Evolutionary conservation across 2,113 vertebrate genomes (phyloP), one percentile per base, ranked within the genome.

Genomic region (Rhea pennata): DNA sequence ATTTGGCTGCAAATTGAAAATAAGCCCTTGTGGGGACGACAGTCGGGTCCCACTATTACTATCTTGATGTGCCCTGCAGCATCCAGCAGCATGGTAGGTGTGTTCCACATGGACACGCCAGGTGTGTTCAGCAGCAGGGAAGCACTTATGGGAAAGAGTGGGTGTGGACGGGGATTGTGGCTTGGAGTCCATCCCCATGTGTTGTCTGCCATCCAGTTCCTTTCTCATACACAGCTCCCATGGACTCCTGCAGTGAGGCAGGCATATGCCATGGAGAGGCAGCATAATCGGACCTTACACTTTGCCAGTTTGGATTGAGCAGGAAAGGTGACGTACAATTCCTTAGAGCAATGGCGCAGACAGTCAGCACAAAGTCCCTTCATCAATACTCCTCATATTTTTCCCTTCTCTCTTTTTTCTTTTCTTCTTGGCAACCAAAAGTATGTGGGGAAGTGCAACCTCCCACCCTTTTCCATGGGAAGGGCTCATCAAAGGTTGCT

Each of bases 21-120:
- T 97, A 97, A 97, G 97, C 97, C 97, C 97, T 97, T 97, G 96
- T 95, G 93, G 97, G 97, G 97, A 97, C 97, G 15, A 93, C 87
- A 74, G 8, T 86, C 7, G 10, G 67, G 96, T 97, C 97, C 97
- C 97, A 94, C 96, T 97, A 97, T 97, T 96, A 93, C 93, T 96
- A 95, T 91, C 95, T 96, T 89, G 70, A 2, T 95, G 95, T 97
- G 95, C 83, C 95, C 91, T 97, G 97, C 94, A 96, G 95, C 94
- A 96, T 97, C 95, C 96, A 96, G 93, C 94, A 97, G 96, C 83
- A 95, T 92, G 96, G 92, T 94, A 89, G 95, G 95, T 90, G 86
- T 91, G 87, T 84, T 97, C 96, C 95, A 95, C 74, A 85, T 93
- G 93, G 88, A 97, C 96, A 96, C 86, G 24, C 92, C 95, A 92